These are phyloP conservation scores for Drosophila tripunctata DNA, from an alignment of 2,888 invertebrate species.

Conservation along the genomic window DNA sequence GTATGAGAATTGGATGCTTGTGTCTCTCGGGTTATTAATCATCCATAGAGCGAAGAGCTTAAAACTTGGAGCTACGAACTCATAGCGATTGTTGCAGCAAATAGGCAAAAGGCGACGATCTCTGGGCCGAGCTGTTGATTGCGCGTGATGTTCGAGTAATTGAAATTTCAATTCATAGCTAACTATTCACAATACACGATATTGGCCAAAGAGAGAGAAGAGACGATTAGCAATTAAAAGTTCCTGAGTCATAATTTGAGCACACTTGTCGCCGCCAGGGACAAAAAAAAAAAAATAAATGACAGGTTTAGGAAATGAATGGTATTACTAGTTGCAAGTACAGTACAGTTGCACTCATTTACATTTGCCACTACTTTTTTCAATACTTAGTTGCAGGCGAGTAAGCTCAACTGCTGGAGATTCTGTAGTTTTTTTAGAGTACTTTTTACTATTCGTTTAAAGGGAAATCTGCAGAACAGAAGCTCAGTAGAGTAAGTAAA, in stretches of 20 bases:
- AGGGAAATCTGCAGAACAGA: too few species aligned
- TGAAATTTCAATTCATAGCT: slow-evolving; percentile 67
- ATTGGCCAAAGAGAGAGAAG: slow-evolving; percentile 21
- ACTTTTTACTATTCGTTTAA: background rate
- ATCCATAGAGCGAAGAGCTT: slow-evolving; percentile 18
- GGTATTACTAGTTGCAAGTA: slow-evolving; percentile 24
- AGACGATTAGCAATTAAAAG: slow-evolving; percentile 55
- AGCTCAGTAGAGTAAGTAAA: too few species aligned
- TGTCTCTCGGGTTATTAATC: slow-evolving; percentile 68
- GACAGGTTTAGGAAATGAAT: slow-evolving; percentile 19
- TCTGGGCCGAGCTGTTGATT: slow-evolving; percentile 60
- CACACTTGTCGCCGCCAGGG: slow-evolving; percentile 69
- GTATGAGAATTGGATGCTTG: slow-evolving; percentile 20
- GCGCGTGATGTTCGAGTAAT: slow-evolving; percentile 74
- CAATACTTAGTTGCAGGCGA: background rate
- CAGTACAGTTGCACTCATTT: slow-evolving; percentile 27
- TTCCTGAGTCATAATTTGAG: slow-evolving; percentile 57
- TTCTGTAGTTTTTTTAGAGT: too few species aligned
- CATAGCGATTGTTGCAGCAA: too few species aligned
- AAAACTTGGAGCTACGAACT: background rate
- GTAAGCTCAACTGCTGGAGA: background rate
- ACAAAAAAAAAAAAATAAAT: background rate
- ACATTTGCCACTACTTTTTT: slow-evolving; percentile 47
- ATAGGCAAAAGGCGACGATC: slow-evolving; percentile 38
- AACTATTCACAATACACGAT: slow-evolving; percentile 41